A percentile compares a stretch with the other conserved stretches of the same genome.
phyloP scores from a whole-genome alignment of 2,113 vertebrate species.

The Scolopax mira region DNA sequence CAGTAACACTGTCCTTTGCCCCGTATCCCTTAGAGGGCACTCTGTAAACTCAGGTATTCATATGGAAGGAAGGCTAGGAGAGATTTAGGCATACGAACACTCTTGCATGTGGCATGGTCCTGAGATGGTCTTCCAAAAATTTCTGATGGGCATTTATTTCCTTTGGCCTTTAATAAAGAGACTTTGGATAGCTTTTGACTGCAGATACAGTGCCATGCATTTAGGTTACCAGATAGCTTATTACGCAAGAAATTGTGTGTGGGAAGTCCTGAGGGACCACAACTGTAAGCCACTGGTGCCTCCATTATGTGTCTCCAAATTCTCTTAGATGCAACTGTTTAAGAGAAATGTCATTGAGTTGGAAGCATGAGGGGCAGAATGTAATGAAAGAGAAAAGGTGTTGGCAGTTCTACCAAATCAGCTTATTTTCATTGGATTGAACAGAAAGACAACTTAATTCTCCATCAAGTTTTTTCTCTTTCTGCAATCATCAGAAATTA shows the following conservation, averaged over 20 bases:
- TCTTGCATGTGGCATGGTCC: background rate
- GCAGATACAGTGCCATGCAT: background rate
- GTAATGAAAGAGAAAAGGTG: background rate
- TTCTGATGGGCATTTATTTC: background rate
- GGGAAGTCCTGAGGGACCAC: background rate
- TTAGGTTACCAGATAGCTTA: background rate
- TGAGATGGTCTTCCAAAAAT: background rate
- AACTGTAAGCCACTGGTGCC: background rate
- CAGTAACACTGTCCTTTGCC: background rate
- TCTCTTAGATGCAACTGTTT: background rate
- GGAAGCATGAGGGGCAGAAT: background rate
- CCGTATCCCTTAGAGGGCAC: background rate
- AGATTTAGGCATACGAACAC: background rate
- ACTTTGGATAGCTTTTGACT: background rate
- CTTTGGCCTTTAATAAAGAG: background rate
- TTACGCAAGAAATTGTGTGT: background rate
- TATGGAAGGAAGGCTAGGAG: background rate
- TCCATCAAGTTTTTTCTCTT: background rate
- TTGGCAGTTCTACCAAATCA: background rate
- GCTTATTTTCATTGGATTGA: background rate
- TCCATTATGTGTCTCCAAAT: background rate
- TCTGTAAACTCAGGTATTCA: background rate
- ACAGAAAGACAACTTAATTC: background rate
- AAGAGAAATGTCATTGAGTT: background rate
- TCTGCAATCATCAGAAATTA: background rate